Conservation (phyloP, 1,140 invertebrate species). For the Orius insidiosus region DNA sequence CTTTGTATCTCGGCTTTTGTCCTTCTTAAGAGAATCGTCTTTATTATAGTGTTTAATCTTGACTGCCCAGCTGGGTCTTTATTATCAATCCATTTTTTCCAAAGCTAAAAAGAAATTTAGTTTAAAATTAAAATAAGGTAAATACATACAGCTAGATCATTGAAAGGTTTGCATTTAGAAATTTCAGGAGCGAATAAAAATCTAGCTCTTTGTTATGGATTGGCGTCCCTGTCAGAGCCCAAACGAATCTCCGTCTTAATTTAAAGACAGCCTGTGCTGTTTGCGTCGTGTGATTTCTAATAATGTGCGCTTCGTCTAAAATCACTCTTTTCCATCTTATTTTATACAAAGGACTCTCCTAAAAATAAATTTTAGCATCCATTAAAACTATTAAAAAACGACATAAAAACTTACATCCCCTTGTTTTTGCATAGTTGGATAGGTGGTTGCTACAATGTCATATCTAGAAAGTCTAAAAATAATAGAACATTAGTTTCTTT, state of each 20-base stretch:
- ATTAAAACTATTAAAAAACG: slow-evolving; percentile 1
- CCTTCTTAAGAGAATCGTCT: slow-evolving; percentile 61
- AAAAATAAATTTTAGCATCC: slow-evolving; percentile 3
- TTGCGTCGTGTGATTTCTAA: slow-evolving; percentile 71
- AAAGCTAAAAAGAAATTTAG: slow-evolving; percentile 28
- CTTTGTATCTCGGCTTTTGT: slow-evolving; percentile 62
- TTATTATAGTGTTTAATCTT: slow-evolving; percentile 58
- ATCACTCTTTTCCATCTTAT: slow-evolving; percentile 72
- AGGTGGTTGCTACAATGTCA: slow-evolving; percentile 66
- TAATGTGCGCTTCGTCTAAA: slow-evolving; percentile 81
- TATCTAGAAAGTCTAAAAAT: slow-evolving; percentile 32
- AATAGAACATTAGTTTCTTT: too few species aligned
- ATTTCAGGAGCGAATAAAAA: slow-evolving; percentile 73
- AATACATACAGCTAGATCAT: slow-evolving; percentile 45
- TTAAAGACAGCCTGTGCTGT: slow-evolving; percentile 50
- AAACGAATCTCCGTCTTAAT: slow-evolving; percentile 42
- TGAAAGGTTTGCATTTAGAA: slow-evolving; percentile 71
- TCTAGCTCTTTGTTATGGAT: slow-evolving; percentile 87
- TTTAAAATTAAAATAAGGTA: not conserved
- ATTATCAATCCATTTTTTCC: slow-evolving; percentile 52
- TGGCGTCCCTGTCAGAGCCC: slow-evolving; percentile 86
- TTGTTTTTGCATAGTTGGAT: slow-evolving; percentile 41
- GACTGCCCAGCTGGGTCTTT: slow-evolving; percentile 51
- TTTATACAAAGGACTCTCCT: slow-evolving; percentile 35
- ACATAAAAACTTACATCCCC: not conserved